Base-by-base conservation (phyloP, 2,797 vertebrate species). In the Cichlasoma orientale region DNA sequence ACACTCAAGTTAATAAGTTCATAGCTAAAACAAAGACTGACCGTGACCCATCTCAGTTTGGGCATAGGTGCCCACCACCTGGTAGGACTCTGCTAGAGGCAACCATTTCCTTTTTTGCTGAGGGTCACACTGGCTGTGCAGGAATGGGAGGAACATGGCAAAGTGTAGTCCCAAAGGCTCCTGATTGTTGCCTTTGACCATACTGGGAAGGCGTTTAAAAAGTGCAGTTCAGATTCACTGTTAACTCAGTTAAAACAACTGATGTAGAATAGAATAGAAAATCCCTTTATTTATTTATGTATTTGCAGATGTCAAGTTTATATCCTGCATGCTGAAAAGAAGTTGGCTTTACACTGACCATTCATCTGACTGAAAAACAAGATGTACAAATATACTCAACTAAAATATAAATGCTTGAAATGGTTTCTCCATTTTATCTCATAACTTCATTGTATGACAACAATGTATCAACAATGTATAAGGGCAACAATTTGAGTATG, bases 31-130 rank as follows among this genome's bases (percentile, higher is more conserved):
- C 82, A 76, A 86, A 77, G 93, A 99, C 98, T 99, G 95, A 99
- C 98, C 97, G 94, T 99, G 98, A 88, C 97, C 98, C 95, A 99
- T 53, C 91, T 99, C 98, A 79, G 98, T 99, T 95, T 99, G 98
- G 90, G 97, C 97, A 89, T 99, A 99, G 78, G 98, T 99, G 94
- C 98, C 98, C 91, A 97, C 18, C 90, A 92, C 96, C 92, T 94
- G 83, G 92, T 93, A 93, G 90, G 91, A 96, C 84, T 56, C 29
- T 72, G 94, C 90, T 88, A 96, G 91, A 53, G 90, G 95, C 89
- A 97, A 92, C 98, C 98, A 99, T 91, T 98, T 98, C 94, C 93
- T 82, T 86, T 91, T 83, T 95, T 99, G 98, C 88, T 97, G 92
- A 90, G 91, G 90, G 87, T 96, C 96, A 91, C 97, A 95, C 95